These are phyloP conservation scores for Tauraco erythrolophus DNA, from an alignment of 2,113 vertebrate species.

Conservation along the genomic window DNA sequence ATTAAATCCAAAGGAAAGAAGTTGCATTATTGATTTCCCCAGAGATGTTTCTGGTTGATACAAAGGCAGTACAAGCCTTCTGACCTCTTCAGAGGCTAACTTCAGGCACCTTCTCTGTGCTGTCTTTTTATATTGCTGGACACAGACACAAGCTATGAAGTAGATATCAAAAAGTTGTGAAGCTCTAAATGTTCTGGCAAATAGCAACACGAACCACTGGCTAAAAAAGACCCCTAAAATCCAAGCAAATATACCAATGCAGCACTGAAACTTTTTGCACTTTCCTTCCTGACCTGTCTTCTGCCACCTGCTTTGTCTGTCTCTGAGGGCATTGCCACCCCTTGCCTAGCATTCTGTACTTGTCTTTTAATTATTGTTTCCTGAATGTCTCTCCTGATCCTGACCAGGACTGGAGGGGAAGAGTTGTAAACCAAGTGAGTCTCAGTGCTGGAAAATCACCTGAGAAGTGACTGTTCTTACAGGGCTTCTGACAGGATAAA, in stretches of 20 bases:
- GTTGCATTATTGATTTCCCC: slow-evolving; percentile 16
- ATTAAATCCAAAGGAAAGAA: slow-evolving; percentile 42
- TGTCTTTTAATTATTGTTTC: background rate
- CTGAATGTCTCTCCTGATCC: background rate
- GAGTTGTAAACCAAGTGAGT: background rate
- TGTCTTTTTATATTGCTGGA: background rate
- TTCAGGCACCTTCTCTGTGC: background rate
- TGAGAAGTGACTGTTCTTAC: background rate
- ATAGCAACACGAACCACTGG: background rate
- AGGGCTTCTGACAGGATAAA: slow-evolving; percentile 1
- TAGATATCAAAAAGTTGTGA: background rate
- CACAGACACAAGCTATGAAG: background rate
- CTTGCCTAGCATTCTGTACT: background rate
- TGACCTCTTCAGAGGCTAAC: slow-evolving; percentile 16
- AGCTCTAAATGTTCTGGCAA: background rate
- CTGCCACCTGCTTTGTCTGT: background rate
- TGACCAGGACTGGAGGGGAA: background rate
- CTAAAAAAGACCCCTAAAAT: background rate
- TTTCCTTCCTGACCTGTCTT: background rate
- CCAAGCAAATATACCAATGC: background rate
- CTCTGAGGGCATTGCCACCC: background rate
- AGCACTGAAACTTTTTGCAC: background rate
- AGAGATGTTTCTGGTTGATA: background rate
- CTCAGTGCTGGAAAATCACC: background rate
- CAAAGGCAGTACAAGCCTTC: background rate